Evolutionary conservation across 2,113 vertebrate genomes (phyloP).

Genomic region (Phaethon lepturus): DNA sequence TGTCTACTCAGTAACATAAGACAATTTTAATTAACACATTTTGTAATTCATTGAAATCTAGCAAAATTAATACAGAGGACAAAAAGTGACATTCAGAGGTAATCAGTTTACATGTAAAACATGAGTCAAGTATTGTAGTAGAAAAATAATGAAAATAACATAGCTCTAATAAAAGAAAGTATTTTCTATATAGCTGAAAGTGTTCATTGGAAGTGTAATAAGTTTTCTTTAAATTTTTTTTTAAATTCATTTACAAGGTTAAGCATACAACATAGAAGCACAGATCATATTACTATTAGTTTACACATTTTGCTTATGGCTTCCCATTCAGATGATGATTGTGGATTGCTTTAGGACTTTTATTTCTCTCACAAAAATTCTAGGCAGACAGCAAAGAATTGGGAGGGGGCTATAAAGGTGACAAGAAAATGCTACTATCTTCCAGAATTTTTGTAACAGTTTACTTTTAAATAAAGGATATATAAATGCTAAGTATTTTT

Average conservation of each 20-base stretch:
- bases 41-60: background rate
- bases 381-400: background rate
- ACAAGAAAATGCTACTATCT: background rate
- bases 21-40: constrained; percentile 62
- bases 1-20: constrained; percentile 42
- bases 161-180: background rate
- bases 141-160: background rate
- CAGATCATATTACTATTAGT: background rate
- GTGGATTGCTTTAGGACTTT: background rate
- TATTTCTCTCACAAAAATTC: background rate
- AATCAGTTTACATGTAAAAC: background rate
- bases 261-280: background rate
- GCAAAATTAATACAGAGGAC: background rate
- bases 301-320: background rate
- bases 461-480: background rate
- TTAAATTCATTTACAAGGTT: background rate
- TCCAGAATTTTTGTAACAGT: background rate
- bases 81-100: background rate
- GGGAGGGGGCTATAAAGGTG: background rate
- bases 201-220: background rate
- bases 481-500: background rate
- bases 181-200: background rate
- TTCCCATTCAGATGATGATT: background rate
- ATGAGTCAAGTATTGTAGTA: background rate
- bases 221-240: background rate